Percentiles rank a stretch among this genome's conserved stretches.
Conservation (phyloP, 2,888 invertebrate genomes). For the Thymelicus sylvestris region DNA sequence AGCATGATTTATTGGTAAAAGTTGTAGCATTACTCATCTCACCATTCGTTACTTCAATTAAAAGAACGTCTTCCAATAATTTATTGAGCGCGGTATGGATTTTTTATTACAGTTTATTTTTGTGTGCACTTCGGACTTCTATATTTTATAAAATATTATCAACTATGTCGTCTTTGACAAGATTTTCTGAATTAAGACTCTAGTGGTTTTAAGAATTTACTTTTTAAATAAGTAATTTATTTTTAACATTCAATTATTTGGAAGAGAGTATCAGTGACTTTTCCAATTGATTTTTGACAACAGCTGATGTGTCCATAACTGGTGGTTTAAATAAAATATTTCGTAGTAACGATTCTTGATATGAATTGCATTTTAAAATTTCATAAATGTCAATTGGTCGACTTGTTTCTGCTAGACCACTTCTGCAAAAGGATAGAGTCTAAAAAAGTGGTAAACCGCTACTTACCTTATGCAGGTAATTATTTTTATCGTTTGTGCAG, state of each 20-base stretch:
- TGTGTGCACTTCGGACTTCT: constrained; percentile 61
- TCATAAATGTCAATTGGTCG: constrained; percentile 49
- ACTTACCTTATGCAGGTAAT: constrained; percentile 15
- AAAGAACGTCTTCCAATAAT: constrained; percentile 80
- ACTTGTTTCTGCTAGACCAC: constrained; percentile 37
- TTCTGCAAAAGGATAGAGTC: constrained; percentile 11
- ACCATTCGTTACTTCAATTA: constrained; percentile 84
- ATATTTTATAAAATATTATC: constrained; percentile 52
- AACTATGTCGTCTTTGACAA: constrained; percentile 59
- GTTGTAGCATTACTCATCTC: constrained; percentile 81
- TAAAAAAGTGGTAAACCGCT: constrained; percentile 9
- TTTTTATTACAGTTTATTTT: constrained; percentile 74
- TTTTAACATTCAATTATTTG: too few species aligned
- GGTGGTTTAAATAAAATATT: constrained; percentile 6
- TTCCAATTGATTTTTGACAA: background rate
- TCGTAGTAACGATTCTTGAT: background rate
- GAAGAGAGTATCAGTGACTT: background rate
- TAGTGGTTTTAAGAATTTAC: too few species aligned
- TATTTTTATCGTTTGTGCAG: constrained; percentile 5
- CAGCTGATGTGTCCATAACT: background rate
- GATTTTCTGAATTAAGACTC: background rate
- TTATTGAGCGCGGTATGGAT: constrained; percentile 76
- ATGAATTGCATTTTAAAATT: background rate
- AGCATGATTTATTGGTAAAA: constrained; percentile 80
- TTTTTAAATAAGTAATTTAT: too few species aligned